Conservation (phyloP, 1,140 invertebrate genomes). For the Caenorhabditis brenneri region DNA sequence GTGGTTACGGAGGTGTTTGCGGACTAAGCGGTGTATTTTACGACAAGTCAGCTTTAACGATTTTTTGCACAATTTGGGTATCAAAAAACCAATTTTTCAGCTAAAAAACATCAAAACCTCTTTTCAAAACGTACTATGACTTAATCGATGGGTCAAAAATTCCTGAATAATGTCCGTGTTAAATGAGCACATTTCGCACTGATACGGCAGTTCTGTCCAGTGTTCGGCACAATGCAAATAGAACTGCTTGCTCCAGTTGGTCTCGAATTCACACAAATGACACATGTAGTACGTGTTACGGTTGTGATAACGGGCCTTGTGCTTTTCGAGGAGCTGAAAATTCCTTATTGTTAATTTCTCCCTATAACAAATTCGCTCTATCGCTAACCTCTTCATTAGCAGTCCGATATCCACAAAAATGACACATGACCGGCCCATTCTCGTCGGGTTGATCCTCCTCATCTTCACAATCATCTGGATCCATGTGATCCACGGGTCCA, state of each 20-base stretch:
- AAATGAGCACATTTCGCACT: conserved; percentile 76
- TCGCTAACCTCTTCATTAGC: no score
- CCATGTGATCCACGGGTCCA: conserved; percentile 55
- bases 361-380: no score
- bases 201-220: conserved; percentile 72
- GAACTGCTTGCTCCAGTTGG: conserved; percentile 77
- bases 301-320: conserved; percentile 46
- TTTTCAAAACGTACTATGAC: no score
- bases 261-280: conserved; percentile 76
- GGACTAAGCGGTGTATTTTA: no score
- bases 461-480: conserved; percentile 52
- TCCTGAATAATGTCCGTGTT: conserved; percentile 73
- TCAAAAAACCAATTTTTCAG: no score
- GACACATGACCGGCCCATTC: neutral
- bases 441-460: conserved; percentile 48
- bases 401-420: neutral
- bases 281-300: conserved; percentile 76
- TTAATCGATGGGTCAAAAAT: conserved; percentile 74
- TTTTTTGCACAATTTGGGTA: no score
- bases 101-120: no score
- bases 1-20: no score
- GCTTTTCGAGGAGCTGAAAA: conserved; percentile 43
- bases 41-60: no score
- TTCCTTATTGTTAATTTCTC: no score
- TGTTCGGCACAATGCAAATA: conserved; percentile 76